Conservation (phyloP, 2,888 invertebrate genomes). For the Drosophila meridiana region DNA sequence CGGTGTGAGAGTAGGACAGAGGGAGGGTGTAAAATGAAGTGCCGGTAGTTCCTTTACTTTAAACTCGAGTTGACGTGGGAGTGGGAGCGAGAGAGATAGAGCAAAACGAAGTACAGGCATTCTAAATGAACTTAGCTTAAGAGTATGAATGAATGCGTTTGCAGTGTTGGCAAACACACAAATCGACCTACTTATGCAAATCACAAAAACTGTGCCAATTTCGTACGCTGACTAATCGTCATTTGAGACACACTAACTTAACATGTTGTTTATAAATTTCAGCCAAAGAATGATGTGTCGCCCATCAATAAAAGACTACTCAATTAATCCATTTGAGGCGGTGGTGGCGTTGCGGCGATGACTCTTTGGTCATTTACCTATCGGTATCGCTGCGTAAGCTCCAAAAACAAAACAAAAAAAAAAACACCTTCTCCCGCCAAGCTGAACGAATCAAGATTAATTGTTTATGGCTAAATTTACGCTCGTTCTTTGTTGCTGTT, state of each 20-base stretch:
- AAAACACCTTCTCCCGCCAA: conserved; percentile 14
- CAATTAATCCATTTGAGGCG: conserved; percentile 57
- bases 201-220: conserved; percentile 9
- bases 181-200: conserved; percentile 17
- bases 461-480: conserved; percentile 51
- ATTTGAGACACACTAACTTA: conserved; percentile 40
- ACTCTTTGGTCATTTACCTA: conserved; percentile 73
- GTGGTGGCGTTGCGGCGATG: conserved; percentile 41
- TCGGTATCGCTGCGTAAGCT: conserved; percentile 46
- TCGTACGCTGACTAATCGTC: conserved; percentile 26
- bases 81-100: not conserved
- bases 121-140: not conserved
- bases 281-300: conserved; percentile 26
- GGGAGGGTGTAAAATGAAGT: not conserved
- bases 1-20: not conserved
- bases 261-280: conserved; percentile 43
- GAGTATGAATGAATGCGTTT: not conserved
- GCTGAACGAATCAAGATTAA: conserved; percentile 66
- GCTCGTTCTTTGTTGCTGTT: conserved; percentile 21
- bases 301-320: conserved; percentile 61
- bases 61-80: not conserved
- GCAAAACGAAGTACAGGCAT: not conserved
- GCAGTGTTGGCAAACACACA: conserved; percentile 1
- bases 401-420: not conserved
- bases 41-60: not conserved